Conservation (phyloP, 2,113 vertebrate genomes). For the Numenius arquata region DNA sequence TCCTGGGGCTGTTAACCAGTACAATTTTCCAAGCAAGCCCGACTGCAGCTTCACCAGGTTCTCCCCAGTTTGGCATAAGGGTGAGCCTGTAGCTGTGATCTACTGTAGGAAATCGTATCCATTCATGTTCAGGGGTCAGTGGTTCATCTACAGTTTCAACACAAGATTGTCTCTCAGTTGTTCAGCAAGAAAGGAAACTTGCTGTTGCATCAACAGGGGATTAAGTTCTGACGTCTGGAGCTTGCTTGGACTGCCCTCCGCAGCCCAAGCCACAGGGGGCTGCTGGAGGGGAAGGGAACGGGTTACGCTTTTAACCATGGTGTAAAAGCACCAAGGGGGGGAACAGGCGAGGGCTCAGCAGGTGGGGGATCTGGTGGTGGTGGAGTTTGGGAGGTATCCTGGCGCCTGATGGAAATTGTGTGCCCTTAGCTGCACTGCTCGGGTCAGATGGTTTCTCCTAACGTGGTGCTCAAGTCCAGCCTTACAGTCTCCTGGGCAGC, state of each 20-base stretch:
- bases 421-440: accelerated
- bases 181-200: conserved; percentile 27
- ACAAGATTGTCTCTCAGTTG: not conserved
- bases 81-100: not conserved
- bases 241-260: not conserved
- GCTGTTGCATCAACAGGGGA: conserved; percentile 31
- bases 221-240: conserved; percentile 34
- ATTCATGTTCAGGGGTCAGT: not conserved
- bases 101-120: not conserved
- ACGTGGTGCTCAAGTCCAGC: accelerated
- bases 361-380: not conserved
- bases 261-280: not conserved
- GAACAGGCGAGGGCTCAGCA: not conserved
- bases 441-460: not conserved
- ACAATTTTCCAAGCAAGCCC: not conserved
- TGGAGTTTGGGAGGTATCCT: not conserved
- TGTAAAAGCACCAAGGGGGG: not conserved
- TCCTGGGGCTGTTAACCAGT: accelerated
- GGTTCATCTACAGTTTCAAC: not conserved
- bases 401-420: not conserved
- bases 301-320: not conserved
- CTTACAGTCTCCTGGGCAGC: not conserved
- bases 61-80: not conserved
- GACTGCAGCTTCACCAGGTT: not conserved
- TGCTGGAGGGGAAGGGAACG: not conserved